These are phyloP conservation scores for Pammene aurita DNA, from an alignment of 2,888 invertebrate species.

Conservation along the genomic window DNA sequence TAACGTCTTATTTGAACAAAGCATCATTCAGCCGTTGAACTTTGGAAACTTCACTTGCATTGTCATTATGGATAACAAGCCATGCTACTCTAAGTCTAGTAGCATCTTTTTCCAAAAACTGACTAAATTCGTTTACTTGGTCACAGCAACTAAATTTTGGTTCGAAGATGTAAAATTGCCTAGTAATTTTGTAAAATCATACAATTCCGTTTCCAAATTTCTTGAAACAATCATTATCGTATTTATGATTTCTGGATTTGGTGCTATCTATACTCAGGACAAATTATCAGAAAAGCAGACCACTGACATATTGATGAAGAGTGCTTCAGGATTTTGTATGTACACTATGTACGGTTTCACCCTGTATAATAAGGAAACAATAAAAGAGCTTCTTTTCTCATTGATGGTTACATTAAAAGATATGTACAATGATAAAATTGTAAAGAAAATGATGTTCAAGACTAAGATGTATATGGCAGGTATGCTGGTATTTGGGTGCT, in stretches of 20 bases:
- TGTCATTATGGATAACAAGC: not conserved
- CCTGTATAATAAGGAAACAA: slow-evolving; percentile 4
- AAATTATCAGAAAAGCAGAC: slow-evolving; percentile 29
- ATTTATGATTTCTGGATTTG: slow-evolving; percentile 17
- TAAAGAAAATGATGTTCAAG: slow-evolving; percentile 30
- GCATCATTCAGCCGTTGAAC: not conserved
- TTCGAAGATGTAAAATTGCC: slow-evolving; percentile 13
- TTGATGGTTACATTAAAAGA: slow-evolving; percentile 28
- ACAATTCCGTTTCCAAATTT: not conserved
- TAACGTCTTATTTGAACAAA: too few relatives aligned
- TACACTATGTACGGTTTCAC: slow-evolving; percentile 6
- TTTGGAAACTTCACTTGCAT: not conserved
- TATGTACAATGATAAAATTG: slow-evolving; percentile 24
- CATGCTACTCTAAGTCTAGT: not conserved
- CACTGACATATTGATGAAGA: slow-evolving; percentile 7
- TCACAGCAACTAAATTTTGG: slow-evolving; percentile 18
- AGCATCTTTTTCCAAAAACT: slow-evolving; percentile 3
- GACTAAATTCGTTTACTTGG: slow-evolving; percentile 4
- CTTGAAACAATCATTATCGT: slow-evolving; percentile 5
- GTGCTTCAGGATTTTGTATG: slow-evolving; percentile 3
- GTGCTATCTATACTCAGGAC: slow-evolving; percentile 26
- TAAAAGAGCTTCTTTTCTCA: slow-evolving; percentile 15
- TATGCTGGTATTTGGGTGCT: not conserved
- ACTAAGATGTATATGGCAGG: not conserved
- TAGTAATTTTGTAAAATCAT: not conserved